Percentiles rank a stretch among this genome's conserved stretches.
These are phyloP conservation scores for Pemphredon lugubris DNA, from an alignment of 2,888 invertebrate genomes.

Conservation along the genomic window DNA sequence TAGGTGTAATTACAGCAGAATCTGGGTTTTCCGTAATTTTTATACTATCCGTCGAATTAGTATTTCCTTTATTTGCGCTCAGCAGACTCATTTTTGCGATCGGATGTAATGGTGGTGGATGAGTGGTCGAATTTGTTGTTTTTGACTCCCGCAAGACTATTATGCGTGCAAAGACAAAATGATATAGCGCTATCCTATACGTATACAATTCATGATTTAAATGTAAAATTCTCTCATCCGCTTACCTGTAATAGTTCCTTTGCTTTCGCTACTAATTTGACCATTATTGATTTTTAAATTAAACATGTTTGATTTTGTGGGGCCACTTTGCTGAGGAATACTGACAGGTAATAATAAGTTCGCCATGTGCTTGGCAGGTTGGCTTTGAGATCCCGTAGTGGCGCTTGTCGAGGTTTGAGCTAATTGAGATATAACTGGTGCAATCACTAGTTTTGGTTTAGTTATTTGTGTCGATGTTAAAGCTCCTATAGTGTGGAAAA, in stretches of 20 bases:
- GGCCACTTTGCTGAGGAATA: conserved; percentile 74
- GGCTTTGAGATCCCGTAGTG: conserved; percentile 68
- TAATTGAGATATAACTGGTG: conserved; percentile 76
- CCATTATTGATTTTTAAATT: conserved; percentile 87
- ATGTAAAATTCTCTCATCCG: not conserved
- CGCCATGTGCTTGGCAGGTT: conserved; percentile 75
- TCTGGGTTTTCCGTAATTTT: conserved; percentile 80
- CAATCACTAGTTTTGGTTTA: conserved; percentile 76
- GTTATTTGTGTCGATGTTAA: conserved; percentile 70
- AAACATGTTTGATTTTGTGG: conserved; percentile 84
- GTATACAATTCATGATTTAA: not conserved
- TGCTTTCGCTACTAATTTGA: conserved; percentile 84
- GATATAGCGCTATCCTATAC: not conserved
- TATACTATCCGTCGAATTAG: conserved; percentile 74
- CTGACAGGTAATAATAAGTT: conserved; percentile 77
- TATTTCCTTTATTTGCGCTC: conserved; percentile 70
- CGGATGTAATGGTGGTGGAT: conserved; percentile 79
- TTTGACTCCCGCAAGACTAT: conserved; percentile 79
- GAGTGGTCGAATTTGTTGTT: conserved; percentile 74
- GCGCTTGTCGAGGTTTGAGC: conserved; percentile 71
- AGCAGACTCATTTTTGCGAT: conserved; percentile 78
- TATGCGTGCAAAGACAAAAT: not conserved
- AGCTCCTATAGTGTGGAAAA: too few species aligned
- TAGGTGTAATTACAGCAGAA: conserved; percentile 79
- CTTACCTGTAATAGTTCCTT: conserved; percentile 84